Base-by-base conservation (phyloP, 2,888 invertebrate species). In the Listrodromus nycthemerus region DNA sequence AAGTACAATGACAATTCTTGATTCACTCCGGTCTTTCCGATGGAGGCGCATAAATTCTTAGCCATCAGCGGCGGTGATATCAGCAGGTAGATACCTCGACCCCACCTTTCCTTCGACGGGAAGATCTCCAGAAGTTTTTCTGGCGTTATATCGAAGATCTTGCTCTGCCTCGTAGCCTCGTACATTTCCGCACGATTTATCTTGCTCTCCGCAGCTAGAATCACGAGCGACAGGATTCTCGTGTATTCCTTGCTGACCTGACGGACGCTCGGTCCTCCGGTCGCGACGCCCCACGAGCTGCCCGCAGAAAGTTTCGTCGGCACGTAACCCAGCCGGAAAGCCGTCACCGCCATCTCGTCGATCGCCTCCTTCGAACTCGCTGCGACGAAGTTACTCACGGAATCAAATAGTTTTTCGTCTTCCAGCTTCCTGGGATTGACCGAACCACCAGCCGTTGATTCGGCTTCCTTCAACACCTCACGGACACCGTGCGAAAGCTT, bases 1-100 rank as follows among this genome's bases (percentile, higher is more conserved):
- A 91, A 91, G 61, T 89, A 90, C n/a, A 96, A 91, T 0, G 94
- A 95, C 89, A 96, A 93, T 92, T 96, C 96, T 89, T 96, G 96
- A 94, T 67, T 67, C 41, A 30, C 37, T 58, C 8, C 45, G 41
- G 4, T n/a, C 27, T 24, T 21, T 7, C 4, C 30, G 27, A 1
- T 7, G 61, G 33, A 58, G 13, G 30, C 67, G 5, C 45, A 6
- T 24, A n/a, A 21, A 63, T 67, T 45, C 16, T 5, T 16, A 27
- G 27, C 50, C 4, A 78, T 70, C 16, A 45, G 61, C 0, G 71
- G 76, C 30, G 83, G 74, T 13, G 61, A 96, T 80, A 94, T 92
- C 21, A 96, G 88, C 3, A 95, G 88, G 85, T 95, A 95, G 52
- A 95, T 66, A 6, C 91, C 90, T n/a, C 89, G 77, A 16, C 87